Conservation (phyloP, 2,888 invertebrate genomes). For the Altica lythri region DNA sequence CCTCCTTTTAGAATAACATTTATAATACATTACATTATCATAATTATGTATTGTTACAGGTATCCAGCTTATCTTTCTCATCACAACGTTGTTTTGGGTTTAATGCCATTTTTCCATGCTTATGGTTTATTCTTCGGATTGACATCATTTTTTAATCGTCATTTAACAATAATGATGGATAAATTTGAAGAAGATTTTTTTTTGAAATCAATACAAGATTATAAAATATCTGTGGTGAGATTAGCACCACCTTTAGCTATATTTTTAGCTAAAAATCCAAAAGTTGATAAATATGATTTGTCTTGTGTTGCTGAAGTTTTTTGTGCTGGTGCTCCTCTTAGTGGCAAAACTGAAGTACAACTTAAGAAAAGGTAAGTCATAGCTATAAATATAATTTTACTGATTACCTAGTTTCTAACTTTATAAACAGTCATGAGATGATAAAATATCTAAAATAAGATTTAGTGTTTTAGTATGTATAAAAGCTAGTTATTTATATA, state of each 20-base stretch:
- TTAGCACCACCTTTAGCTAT: slow-evolving; percentile 83
- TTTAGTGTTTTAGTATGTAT: no score
- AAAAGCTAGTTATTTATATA: no score
- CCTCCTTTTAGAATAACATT: no score
- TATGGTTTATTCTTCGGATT: slow-evolving; percentile 43
- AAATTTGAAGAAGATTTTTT: slow-evolving; percentile 60
- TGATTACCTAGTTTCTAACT: no score
- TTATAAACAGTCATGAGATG: no score
- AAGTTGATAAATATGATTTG: slow-evolving; percentile 77
- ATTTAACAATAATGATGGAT: slow-evolving; percentile 40
- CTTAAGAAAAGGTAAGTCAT: slow-evolving; percentile 56
- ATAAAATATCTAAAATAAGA: no score
- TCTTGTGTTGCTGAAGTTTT: slow-evolving; percentile 69
- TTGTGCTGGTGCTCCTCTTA: slow-evolving; percentile 81
- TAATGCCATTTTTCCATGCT: slow-evolving; percentile 46
- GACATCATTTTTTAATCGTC: slow-evolving; percentile 35
- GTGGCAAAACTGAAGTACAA: slow-evolving; percentile 67
- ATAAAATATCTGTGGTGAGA: slow-evolving; percentile 68
- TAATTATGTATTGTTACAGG: slow-evolving; percentile 34
- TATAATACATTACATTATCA: no score
- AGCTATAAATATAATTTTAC: neutral
- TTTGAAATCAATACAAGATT: slow-evolving; percentile 70
- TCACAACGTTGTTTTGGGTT: slow-evolving; percentile 33
- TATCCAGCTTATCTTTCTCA: slow-evolving; percentile 33
- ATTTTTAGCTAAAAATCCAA: slow-evolving; percentile 78